Evolutionary conservation across 2,888 invertebrate genomes (phyloP), one percentile per base, ranked within the genome.

Genomic region (Pandemis heparana): DNA sequence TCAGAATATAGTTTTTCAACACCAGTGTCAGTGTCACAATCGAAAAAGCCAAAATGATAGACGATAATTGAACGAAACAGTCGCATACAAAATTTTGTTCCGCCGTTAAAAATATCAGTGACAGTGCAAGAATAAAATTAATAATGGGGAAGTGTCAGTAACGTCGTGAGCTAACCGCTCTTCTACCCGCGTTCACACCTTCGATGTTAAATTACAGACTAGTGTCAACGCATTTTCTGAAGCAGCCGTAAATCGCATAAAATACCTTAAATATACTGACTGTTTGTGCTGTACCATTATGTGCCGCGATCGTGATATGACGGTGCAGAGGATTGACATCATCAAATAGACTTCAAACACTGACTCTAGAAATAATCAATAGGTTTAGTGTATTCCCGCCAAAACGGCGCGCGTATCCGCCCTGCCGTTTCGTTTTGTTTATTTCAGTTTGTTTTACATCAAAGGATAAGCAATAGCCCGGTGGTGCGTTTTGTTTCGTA

Each of bases 181-280:
- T 80, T 78, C 82, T 82, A 86, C 88, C 84, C 85, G 87, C 81
- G 77, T 78, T 85, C 95, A 79, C 83, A 77, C 84, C 83, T 84
- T 94, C 92, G 93, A 98, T 98, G 98, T 97, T 98, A 96, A 98
- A 97, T 95, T 96, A 98, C 96, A 97, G 98, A 95, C 96, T 98
- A 88, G 98, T 98, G 81, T 97, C 98, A 91, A 98, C 98, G 90
- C 98, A 98, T 94, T 98, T 98, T 93, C 95, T 98, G 93, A 98
- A 98, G 95, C 98, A 98, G 94, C 98, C 98, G 96, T 98, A 97
- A 96, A 96, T 95, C 90, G 75, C 77, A 77, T 56, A 43, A 46
- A 56, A 72, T 78, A 68, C 66, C 65, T 51, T 75, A 74, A 69
- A 75, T 77, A 71, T 67, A 74, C 80, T 83, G 88, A 89, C 89